A percentile compares a stretch with the other conserved stretches of the same genome.
Conservation (phyloP, 2,113 vertebrate genomes). For the Nymphicus hollandicus region DNA sequence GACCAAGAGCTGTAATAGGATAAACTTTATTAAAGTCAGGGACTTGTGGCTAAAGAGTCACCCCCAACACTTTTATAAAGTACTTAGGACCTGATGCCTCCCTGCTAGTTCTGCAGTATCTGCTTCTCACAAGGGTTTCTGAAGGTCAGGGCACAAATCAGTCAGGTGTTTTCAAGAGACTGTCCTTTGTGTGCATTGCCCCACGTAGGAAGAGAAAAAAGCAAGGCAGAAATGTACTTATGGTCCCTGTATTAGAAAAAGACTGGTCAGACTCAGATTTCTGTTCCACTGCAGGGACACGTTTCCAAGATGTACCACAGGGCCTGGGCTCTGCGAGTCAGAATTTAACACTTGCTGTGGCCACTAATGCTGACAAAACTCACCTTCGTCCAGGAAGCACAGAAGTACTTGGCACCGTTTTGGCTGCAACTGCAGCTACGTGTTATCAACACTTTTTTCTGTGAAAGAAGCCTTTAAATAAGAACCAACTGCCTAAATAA, state of each 20-base stretch:
- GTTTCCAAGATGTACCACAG: neutral
- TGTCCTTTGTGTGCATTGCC: neutral
- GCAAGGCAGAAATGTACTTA: neutral
- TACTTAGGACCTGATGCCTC: neutral
- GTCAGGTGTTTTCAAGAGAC: neutral
- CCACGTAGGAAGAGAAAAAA: neutral
- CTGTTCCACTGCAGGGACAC: neutral
- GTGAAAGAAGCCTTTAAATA: neutral
- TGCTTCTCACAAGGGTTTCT: neutral
- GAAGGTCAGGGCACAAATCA: neutral
- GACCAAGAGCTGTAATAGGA: neutral
- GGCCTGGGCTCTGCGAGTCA: fast-evolving
- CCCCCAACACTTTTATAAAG: neutral
- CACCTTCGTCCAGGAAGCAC: neutral
- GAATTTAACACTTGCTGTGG: neutral
- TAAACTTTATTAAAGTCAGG: neutral
- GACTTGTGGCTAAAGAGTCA: neutral
- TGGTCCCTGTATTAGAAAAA: neutral
- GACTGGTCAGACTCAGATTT: neutral
- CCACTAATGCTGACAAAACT: neutral
- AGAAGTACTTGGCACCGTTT: neutral
- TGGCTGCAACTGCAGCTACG: neutral
- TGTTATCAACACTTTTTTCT: neutral
- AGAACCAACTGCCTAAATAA: neutral
- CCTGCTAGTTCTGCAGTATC: neutral